Percentiles rank a stretch among this genome's conserved stretches.
Evolutionary conservation across 2,113 vertebrate genomes (phyloP).

Genomic region (Labeo rohita): DNA sequence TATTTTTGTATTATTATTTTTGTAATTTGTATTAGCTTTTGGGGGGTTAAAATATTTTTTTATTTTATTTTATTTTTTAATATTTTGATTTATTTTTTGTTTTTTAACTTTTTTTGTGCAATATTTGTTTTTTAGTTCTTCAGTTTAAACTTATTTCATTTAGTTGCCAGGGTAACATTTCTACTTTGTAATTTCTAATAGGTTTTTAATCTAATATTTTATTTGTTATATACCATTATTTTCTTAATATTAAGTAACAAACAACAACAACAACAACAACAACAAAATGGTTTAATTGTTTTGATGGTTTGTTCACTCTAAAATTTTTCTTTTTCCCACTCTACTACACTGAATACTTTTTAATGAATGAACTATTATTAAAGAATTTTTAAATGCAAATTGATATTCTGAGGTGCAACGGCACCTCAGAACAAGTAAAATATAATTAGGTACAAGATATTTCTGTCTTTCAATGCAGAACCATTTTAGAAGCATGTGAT

Average conservation of each 20-base stretch:
- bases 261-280: too few relatives aligned
- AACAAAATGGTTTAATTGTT: background rate
- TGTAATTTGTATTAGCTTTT: too few relatives aligned
- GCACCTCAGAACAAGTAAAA: background rate
- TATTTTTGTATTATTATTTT: too few relatives aligned
- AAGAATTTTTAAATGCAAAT: background rate
- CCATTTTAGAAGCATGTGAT: background rate
- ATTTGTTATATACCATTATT: background rate
- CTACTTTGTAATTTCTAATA: too few relatives aligned
- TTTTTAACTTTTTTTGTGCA: too few relatives aligned
- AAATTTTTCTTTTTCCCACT: background rate
- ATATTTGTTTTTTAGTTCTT: too few relatives aligned
- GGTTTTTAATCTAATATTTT: background rate
- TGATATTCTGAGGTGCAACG: background rate
- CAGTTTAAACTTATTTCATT: background rate
- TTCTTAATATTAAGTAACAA: background rate
- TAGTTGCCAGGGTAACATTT: background rate
- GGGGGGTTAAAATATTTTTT: too few relatives aligned
- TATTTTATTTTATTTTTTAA: too few relatives aligned
- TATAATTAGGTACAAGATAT: background rate
- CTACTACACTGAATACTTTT: background rate
- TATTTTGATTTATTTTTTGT: too few relatives aligned
- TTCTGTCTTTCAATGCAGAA: background rate
- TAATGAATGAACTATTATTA: background rate
- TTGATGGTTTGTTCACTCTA: background rate